Evolutionary conservation across 2,888 invertebrate genomes (phyloP).

Genomic region (Byasa hedistus): DNA sequence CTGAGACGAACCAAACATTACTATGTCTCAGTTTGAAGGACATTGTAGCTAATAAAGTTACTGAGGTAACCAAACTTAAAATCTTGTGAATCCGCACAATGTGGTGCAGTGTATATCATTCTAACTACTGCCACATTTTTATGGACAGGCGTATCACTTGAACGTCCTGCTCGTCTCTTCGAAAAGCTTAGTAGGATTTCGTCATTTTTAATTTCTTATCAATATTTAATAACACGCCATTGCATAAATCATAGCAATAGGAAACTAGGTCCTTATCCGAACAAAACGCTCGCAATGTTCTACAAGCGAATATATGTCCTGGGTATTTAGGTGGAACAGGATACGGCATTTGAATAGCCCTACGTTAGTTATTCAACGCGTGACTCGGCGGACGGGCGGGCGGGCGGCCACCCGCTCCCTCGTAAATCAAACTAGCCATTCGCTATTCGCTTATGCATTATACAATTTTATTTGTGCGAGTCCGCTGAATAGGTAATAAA

Average conservation of each 20-base stretch:
- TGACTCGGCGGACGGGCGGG: constrained; percentile 43
- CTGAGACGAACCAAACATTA: too few species aligned
- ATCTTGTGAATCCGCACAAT: too few species aligned
- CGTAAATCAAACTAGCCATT: constrained; percentile 80
- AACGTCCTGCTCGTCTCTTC: too few species aligned
- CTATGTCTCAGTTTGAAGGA: too few species aligned
- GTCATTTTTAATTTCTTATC: too few species aligned
- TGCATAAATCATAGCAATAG: background rate
- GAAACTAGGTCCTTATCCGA: background rate
- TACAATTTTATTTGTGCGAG: constrained; percentile 81
- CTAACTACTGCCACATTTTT: too few species aligned
- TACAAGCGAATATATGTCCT: constrained; percentile 20
- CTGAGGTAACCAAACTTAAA: too few species aligned
- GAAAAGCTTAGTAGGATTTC: too few species aligned
- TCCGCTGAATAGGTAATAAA: constrained; percentile 79
- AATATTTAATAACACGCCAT: too few species aligned
- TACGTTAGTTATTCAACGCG: constrained; percentile 76
- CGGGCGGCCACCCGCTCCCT: constrained; percentile 54
- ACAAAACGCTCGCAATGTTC: constrained; percentile 3
- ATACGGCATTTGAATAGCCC: constrained; percentile 62
- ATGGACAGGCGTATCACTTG: too few species aligned
- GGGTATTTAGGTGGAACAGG: constrained; percentile 34
- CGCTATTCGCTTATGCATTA: constrained; percentile 80
- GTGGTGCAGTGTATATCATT: too few species aligned
- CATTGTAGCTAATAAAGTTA: too few species aligned